A percentile compares a stretch with the other conserved stretches of the same genome.
Conservation (phyloP, 2,797 vertebrate genomes). For the Amblyopsis hoosieri region DNA sequence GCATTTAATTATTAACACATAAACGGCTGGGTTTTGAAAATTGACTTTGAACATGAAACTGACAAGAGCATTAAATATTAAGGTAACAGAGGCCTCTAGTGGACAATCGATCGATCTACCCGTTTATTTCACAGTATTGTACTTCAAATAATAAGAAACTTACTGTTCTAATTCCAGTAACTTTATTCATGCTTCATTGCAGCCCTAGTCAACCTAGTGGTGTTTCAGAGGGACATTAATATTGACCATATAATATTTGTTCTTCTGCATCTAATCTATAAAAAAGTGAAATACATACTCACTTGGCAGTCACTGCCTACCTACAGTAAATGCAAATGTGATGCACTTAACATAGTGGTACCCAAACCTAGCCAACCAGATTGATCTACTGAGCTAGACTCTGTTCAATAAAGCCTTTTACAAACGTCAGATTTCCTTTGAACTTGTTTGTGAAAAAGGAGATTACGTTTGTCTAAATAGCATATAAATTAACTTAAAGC, state of each 20-base stretch:
- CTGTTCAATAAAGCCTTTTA: conserved; percentile 73
- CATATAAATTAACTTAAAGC: conserved; percentile 83
- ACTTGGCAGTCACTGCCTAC: conserved; percentile 29
- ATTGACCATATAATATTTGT: conserved; percentile 40
- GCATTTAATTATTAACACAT: conserved; percentile 19
- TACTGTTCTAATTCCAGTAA: conserved; percentile 49
- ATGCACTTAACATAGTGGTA: conserved; percentile 59
- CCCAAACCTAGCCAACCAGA: conserved; percentile 54
- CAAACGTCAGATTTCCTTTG: conserved; percentile 62
- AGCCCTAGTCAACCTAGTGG: conserved; percentile 59
- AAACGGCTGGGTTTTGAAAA: conserved; percentile 37
- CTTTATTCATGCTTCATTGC: conserved; percentile 73
- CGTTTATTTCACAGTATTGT: neutral
- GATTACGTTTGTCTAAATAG: conserved; percentile 65
- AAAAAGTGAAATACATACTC: conserved; percentile 39
- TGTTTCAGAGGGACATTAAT: conserved; percentile 41
- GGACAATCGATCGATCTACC: conserved; percentile 11
- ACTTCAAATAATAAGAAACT: neutral
- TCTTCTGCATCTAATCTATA: conserved; percentile 34
- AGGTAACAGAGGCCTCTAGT: conserved; percentile 42
- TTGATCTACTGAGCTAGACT: conserved; percentile 62
- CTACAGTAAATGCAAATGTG: conserved; percentile 13
- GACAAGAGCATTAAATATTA: conserved; percentile 24
- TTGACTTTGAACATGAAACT: conserved; percentile 31
- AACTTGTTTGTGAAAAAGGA: conserved; percentile 46